Evolutionary conservation across 2,888 invertebrate species (phyloP).

Genomic region (Oithona nana): DNA sequence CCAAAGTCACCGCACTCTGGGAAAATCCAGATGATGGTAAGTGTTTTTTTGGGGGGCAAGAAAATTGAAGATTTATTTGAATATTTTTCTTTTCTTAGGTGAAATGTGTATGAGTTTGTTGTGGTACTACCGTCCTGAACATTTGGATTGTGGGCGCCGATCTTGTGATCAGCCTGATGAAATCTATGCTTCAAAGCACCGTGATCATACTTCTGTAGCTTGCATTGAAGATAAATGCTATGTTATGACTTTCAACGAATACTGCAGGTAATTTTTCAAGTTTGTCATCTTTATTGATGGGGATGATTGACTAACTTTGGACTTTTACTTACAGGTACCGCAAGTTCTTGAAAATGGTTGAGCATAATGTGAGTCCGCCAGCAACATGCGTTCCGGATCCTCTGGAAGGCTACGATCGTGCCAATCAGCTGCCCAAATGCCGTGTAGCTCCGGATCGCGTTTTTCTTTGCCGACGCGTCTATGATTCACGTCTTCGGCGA

Average conservation of each 20-base stretch:
- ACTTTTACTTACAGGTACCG: slow-evolving; percentile 63
- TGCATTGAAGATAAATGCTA: slow-evolving; percentile 96
- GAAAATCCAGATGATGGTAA: slow-evolving; percentile 80
- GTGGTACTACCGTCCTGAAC: slow-evolving; percentile 96
- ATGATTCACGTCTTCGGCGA: slow-evolving; percentile 77
- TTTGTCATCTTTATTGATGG: neutral
- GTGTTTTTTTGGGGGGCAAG: slow-evolving; percentile 21
- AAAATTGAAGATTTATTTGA: neutral
- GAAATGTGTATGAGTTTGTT: slow-evolving; percentile 93
- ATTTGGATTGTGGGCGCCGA: slow-evolving; percentile 71
- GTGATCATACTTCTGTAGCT: slow-evolving; percentile 85
- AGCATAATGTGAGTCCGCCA: slow-evolving; percentile 47
- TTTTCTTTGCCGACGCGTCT: slow-evolving; percentile 81
- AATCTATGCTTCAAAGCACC: slow-evolving; percentile 84
- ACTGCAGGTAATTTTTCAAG: slow-evolving; percentile 55
- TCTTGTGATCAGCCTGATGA: slow-evolving; percentile 66
- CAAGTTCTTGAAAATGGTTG: slow-evolving; percentile 53
- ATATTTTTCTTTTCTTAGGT: slow-evolving; percentile 36
- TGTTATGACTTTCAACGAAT: slow-evolving; percentile 86
- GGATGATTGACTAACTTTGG: no score
- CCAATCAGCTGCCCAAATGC: slow-evolving; percentile 36
- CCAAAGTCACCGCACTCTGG: slow-evolving; percentile 83
- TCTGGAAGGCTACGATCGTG: slow-evolving; percentile 33
- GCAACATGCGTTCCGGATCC: slow-evolving; percentile 52
- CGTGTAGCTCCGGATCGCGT: slow-evolving; percentile 58